A percentile compares a stretch with the other conserved stretches of the same genome.
Conservation (phyloP, 1,140 invertebrate species). For the Drosophila mojavensis region DNA sequence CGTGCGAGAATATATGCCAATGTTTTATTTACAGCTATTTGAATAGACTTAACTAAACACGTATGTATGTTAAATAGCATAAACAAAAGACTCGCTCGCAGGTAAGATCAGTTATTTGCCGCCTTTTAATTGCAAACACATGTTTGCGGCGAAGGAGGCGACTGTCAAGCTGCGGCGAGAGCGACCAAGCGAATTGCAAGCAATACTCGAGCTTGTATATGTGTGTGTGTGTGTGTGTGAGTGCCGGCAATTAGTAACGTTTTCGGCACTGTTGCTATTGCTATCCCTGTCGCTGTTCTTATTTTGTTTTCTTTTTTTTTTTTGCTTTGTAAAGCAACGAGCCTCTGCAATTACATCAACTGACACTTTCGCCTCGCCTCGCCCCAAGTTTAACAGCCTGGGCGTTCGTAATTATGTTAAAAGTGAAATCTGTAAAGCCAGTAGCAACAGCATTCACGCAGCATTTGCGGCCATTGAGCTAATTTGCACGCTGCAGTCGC, state of each 20-base stretch:
- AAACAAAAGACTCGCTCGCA: conserved; percentile 19
- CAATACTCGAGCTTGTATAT: background rate
- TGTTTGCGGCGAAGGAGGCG: conserved; percentile 30
- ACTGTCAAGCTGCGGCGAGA: background rate
- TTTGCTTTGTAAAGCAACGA: conserved; percentile 27
- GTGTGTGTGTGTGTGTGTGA: conserved; percentile 6
- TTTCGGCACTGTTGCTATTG: conserved; percentile 31
- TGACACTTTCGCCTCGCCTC: conserved; percentile 38
- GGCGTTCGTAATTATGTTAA: conserved; percentile 40
- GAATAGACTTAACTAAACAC: background rate
- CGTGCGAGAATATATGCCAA: background rate
- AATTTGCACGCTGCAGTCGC: conserved; percentile 47
- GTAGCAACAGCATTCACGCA: conserved; percentile 23
- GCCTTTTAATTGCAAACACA: conserved; percentile 61
- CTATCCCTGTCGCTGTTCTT: conserved; percentile 19
- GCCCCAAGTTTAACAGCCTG: conserved; percentile 24
- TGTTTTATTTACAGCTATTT: background rate
- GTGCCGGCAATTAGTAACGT: conserved; percentile 33
- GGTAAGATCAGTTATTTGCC: conserved; percentile 21
- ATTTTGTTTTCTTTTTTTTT: conserved; percentile 7
- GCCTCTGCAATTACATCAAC: conserved; percentile 47
- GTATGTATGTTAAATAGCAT: background rate
- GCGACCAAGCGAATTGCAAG: conserved; percentile 18
- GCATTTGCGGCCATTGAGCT: conserved; percentile 56
- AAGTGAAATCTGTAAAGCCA: conserved; percentile 51